Evolutionary conservation across 2,113 vertebrate genomes (phyloP).

Genomic region (Oreochromis niloticus): DNA sequence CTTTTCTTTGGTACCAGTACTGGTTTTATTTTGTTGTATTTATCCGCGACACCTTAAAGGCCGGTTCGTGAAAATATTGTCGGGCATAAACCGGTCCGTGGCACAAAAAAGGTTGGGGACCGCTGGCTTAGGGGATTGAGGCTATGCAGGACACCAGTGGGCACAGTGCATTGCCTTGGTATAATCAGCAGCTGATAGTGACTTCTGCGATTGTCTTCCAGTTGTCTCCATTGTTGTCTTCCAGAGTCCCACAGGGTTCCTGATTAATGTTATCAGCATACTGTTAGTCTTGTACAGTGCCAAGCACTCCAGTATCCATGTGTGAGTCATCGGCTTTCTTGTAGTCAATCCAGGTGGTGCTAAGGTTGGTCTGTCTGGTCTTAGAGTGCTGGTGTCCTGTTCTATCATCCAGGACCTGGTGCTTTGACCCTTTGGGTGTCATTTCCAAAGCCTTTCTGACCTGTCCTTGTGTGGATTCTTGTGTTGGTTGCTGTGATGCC

Average conservation of each 20-base stretch:
- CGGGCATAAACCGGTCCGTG: too few relatives aligned
- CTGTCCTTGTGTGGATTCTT: background rate
- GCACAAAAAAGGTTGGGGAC: too few relatives aligned
- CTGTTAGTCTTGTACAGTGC: background rate
- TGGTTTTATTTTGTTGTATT: too few relatives aligned
- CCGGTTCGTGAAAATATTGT: too few relatives aligned
- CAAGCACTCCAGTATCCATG: background rate
- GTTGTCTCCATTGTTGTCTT: background rate
- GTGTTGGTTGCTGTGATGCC: background rate
- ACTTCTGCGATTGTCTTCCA: background rate
- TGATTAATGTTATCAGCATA: background rate
- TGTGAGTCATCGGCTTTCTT: background rate
- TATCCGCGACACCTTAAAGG: too few relatives aligned
- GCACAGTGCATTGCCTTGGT: background rate
- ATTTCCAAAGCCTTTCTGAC: background rate
- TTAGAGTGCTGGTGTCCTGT: background rate
- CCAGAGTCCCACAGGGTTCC: background rate
- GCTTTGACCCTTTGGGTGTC: background rate
- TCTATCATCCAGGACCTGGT: background rate
- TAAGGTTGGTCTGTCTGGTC: background rate
- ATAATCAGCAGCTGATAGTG: background rate
- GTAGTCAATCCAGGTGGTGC: background rate
- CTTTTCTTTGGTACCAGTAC: too few relatives aligned
- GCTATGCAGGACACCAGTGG: background rate
- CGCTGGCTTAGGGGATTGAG: background rate